These are phyloP conservation scores for Euleptes europaea DNA, from an alignment of 2,113 vertebrate genomes.

Conservation along the genomic window DNA sequence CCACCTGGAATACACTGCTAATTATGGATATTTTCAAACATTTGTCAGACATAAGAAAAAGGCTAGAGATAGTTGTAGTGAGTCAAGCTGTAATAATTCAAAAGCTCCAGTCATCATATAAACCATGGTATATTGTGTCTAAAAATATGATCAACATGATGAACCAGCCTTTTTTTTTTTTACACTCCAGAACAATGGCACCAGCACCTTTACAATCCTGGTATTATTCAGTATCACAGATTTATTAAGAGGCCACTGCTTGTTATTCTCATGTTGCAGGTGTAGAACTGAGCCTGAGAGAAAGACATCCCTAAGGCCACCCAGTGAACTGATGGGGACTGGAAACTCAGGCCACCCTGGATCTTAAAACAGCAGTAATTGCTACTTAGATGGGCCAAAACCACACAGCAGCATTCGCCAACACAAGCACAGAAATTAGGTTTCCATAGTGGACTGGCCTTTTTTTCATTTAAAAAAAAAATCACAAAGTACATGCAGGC, in stretches of 20 bases:
- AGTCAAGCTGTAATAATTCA: background rate
- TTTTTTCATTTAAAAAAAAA: background rate
- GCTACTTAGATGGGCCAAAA: background rate
- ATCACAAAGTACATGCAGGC: background rate
- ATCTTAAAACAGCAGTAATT: background rate
- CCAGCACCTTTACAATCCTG: background rate
- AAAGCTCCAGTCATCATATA: background rate
- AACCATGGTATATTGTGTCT: background rate
- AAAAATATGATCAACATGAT: background rate
- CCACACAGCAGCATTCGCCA: background rate
- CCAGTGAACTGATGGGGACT: background rate
- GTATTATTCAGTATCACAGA: background rate
- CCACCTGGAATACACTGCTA: too few relatives aligned
- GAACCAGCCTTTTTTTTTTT: background rate
- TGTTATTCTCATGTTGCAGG: background rate
- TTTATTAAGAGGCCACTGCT: background rate
- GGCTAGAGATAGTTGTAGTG: background rate
- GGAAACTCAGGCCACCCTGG: background rate
- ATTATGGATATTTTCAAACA: background rate
- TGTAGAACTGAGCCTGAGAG: background rate
- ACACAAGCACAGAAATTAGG: background rate
- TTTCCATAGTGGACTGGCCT: background rate
- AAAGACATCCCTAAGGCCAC: background rate
- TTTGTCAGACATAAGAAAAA: background rate
- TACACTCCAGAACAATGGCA: background rate